phyloP scores from a whole-genome alignment of 2,888 invertebrate genomes.

The Trachelus stipa region DNA sequence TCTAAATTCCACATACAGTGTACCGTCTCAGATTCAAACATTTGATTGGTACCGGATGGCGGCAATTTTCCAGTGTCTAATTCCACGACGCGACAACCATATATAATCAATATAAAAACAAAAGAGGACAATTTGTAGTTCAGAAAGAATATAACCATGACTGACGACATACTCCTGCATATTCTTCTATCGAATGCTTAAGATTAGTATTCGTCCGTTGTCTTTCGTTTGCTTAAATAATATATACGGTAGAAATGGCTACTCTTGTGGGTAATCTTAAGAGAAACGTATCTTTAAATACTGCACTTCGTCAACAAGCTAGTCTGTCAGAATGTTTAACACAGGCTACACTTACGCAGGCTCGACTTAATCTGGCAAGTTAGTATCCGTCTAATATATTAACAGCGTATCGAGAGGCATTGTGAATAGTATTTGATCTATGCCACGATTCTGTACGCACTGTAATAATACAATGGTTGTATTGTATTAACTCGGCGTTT shows the following conservation, averaged over 20 bases:
- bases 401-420: background rate
- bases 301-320: conserved; percentile 50
- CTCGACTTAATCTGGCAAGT: conserved; percentile 61
- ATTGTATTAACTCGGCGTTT: background rate
- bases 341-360: conserved; percentile 58
- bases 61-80: background rate
- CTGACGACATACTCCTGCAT: conserved; percentile 25
- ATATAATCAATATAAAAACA: background rate
- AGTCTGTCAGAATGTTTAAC: conserved; percentile 60
- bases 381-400: conserved; percentile 35
- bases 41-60: background rate
- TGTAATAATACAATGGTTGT: background rate
- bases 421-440: background rate
- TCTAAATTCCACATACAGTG: background rate
- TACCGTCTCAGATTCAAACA: background rate
- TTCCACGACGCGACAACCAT: background rate
- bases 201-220: conserved; percentile 8
- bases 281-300: conserved; percentile 49
- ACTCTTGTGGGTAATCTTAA: conserved; percentile 50
- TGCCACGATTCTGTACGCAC: background rate
- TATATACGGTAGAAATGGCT: conserved; percentile 39
- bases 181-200: conserved; percentile 24
- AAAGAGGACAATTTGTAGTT: background rate
- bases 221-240: background rate
- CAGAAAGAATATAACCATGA: background rate